Evolutionary conservation across 2,888 invertebrate genomes (phyloP).

Genomic region (Callinectes sapidus): DNA sequence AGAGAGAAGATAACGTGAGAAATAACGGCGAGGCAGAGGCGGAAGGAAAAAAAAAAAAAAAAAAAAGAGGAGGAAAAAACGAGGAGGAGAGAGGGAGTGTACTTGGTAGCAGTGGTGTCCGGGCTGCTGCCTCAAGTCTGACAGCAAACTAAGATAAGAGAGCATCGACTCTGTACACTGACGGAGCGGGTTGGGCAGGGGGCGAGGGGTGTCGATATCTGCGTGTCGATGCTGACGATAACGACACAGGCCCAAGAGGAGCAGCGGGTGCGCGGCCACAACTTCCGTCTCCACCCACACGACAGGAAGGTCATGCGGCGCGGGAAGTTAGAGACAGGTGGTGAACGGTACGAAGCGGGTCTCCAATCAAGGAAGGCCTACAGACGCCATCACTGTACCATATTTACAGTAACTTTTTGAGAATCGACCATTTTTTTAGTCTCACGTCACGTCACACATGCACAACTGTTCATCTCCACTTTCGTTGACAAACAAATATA

Average conservation of each 20-base stretch:
- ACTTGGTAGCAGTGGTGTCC: conserved; percentile 2
- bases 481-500: too few relatives aligned
- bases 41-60: too few relatives aligned
- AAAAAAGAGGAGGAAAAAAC: neutral
- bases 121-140: conserved; percentile 12
- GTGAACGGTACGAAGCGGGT: neutral
- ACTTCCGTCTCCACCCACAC: conserved; percentile 4
- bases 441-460: too few relatives aligned
- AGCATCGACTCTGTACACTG: conserved; percentile 9
- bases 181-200: neutral
- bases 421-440: too few relatives aligned
- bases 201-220: neutral
- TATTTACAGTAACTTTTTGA: too few relatives aligned
- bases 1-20: neutral
- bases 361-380: neutral
- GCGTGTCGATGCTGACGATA: neutral
- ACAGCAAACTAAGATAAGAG: conserved; percentile 25
- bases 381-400: too few relatives aligned
- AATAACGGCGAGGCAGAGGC: neutral
- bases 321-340: neutral
- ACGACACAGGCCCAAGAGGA: neutral
- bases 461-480: too few relatives aligned
- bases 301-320: neutral
- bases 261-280: neutral
- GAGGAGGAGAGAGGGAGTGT: neutral